Conservation (phyloP, 2,113 vertebrate genomes). For the Genyomyrus donnyi region DNA sequence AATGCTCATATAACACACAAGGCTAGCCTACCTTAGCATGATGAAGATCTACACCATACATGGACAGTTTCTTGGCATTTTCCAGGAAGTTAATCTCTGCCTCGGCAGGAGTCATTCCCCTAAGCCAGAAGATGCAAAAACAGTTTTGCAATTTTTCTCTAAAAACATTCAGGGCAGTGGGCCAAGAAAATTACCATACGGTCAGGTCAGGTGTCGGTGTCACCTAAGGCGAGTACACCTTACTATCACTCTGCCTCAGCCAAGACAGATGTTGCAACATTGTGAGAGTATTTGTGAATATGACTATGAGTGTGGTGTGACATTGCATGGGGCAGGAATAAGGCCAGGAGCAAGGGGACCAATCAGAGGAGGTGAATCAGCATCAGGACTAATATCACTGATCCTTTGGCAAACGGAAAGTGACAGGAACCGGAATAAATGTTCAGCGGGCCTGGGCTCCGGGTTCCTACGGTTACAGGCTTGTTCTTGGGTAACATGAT, state of each 20-base stretch:
- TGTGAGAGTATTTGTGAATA: slow-evolving; percentile 23
- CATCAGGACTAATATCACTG: not conserved
- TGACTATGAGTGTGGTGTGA: not conserved
- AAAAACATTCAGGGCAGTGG: not conserved
- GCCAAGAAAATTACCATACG: not conserved
- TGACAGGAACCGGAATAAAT: not conserved
- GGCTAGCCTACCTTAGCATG: slow-evolving; percentile 82
- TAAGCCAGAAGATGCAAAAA: slow-evolving; percentile 44
- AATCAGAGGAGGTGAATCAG: not conserved
- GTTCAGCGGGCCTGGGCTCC: not conserved
- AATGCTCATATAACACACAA: not conserved
- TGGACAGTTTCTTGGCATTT: slow-evolving; percentile 97
- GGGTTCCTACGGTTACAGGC: not conserved
- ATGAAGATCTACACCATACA: slow-evolving; percentile 97
- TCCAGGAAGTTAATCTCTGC: slow-evolving; percentile 97
- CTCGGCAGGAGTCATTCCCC: slow-evolving; percentile 94
- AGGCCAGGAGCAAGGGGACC: not conserved
- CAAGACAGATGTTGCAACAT: slow-evolving; percentile 30
- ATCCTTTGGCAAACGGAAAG: not conserved
- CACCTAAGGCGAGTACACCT: not conserved
- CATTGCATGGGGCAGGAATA: not conserved
- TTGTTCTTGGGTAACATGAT: not conserved
- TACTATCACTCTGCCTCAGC: slow-evolving; percentile 19
- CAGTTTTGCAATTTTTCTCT: slow-evolving; percentile 13
- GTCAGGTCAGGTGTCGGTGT: not conserved